phyloP scores from a whole-genome alignment of 2,888 invertebrate species.

The Monoplex corrugatus region DNA sequence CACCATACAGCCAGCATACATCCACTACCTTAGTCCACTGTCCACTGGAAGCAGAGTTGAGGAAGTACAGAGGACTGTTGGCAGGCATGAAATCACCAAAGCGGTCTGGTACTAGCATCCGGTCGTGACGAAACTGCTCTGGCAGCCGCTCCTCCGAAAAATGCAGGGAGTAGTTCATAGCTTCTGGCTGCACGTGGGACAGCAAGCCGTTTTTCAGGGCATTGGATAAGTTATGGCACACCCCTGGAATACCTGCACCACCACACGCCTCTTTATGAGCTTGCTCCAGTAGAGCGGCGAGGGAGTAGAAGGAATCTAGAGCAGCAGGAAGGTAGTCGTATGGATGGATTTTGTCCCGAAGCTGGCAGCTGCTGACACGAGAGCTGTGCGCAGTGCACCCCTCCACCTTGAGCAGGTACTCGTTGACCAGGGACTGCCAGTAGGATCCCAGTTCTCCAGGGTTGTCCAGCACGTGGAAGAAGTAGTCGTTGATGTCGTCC shows the following conservation, averaged over 20 bases:
- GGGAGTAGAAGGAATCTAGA: conserved; percentile 57
- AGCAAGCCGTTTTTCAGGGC: conserved; percentile 31
- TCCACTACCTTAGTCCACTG: conserved; percentile 40
- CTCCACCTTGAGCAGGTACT: background rate
- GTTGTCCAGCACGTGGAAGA: conserved; percentile 42
- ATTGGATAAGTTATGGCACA: conserved; percentile 3
- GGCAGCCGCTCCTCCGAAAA: conserved; percentile 38
- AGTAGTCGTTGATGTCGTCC: conserved; percentile 43
- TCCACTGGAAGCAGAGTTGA: conserved; percentile 33
- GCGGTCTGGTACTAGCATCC: conserved; percentile 26
- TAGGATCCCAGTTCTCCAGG: background rate
- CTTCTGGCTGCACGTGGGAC: conserved; percentile 3
- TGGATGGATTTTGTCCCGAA: background rate
- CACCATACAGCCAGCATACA: background rate
- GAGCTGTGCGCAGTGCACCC: background rate
- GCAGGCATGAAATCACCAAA: conserved; percentile 46
- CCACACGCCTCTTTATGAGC: conserved; percentile 24
- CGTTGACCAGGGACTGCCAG: conserved; percentile 41
- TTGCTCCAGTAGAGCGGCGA: conserved; percentile 54
- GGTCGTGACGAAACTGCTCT: background rate
- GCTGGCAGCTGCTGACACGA: background rate
- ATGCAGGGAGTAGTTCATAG: conserved; percentile 33
- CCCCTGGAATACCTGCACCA: background rate
- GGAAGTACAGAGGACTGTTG: conserved; percentile 45
- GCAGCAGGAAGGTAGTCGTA: conserved; percentile 44